phyloP scores from a whole-genome alignment of 2,113 vertebrate species.

The Microtus montanus region DNA sequence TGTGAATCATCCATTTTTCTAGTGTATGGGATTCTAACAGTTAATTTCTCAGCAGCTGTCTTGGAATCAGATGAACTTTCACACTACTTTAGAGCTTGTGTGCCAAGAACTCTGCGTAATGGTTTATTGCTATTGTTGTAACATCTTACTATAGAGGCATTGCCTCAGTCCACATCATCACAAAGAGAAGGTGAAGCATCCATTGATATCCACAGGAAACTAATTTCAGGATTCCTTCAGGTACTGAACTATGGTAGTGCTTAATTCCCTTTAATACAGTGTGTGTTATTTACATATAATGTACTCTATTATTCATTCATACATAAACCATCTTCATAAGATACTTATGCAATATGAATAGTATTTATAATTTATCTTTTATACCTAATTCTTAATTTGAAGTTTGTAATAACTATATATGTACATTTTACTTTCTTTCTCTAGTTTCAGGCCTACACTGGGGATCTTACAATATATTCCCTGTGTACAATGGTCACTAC shows the following conservation, averaged over 20 bases:
- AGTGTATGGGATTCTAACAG: background rate
- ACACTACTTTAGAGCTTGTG: background rate
- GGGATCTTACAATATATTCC: background rate
- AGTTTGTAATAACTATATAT: background rate
- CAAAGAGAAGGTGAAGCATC: background rate
- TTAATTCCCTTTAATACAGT: background rate
- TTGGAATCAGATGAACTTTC: background rate
- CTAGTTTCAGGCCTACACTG: background rate
- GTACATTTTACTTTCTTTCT: background rate
- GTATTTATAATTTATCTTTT: background rate
- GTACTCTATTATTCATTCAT: background rate
- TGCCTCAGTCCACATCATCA: too few species aligned
- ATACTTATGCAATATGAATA: background rate
- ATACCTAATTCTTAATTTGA: background rate
- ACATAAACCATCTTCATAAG: background rate
- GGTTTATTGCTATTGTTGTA: background rate
- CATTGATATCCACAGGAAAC: background rate
- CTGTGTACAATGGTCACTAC: background rate
- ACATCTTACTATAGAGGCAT: background rate
- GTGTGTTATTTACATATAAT: background rate
- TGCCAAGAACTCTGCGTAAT: background rate
- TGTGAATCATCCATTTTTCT: background rate
- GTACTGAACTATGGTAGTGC: background rate
- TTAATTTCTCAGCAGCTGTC: background rate
- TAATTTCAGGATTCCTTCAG: background rate